These are phyloP conservation scores for Myrmecobius fasciatus DNA, from an alignment of 2,113 vertebrate species.

Conservation along the genomic window DNA sequence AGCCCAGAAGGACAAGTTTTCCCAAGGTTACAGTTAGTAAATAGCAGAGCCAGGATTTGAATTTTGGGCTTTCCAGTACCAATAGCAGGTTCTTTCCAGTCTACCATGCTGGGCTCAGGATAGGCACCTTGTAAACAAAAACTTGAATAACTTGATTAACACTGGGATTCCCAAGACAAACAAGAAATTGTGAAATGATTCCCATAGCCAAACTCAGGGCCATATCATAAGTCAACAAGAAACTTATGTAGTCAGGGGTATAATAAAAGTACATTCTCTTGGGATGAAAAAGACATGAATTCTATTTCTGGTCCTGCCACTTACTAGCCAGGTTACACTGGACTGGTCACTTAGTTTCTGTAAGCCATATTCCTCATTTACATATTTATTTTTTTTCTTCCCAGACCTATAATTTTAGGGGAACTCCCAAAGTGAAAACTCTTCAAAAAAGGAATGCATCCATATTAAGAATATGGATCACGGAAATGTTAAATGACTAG, in stretches of 20 bases:
- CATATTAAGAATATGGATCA: background rate
- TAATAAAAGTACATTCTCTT: background rate
- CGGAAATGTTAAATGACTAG: background rate
- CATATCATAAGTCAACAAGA: constrained; percentile 42
- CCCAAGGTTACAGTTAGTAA: background rate
- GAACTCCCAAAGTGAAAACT: background rate
- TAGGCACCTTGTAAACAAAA: constrained; percentile 31
- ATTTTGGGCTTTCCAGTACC: background rate
- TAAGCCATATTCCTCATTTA: background rate
- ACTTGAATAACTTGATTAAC: constrained; percentile 60
- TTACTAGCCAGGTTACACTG: background rate
- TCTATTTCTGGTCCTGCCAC: background rate
- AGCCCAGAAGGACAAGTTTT: background rate
- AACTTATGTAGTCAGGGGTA: constrained; percentile 6
- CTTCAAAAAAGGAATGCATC: background rate
- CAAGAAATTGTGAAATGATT: constrained; percentile 9
- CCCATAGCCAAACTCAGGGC: background rate
- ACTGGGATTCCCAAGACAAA: constrained; percentile 62
- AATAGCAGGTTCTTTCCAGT: background rate
- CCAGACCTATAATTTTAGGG: background rate
- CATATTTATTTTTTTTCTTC: background rate
- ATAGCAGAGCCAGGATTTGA: background rate
- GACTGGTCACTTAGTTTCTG: background rate
- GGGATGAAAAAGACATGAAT: background rate
- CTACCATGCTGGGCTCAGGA: background rate